Evolutionary conservation across 92 coral and sea anemone genomes (phyloP).

Genomic region (Porites divaricata): DNA sequence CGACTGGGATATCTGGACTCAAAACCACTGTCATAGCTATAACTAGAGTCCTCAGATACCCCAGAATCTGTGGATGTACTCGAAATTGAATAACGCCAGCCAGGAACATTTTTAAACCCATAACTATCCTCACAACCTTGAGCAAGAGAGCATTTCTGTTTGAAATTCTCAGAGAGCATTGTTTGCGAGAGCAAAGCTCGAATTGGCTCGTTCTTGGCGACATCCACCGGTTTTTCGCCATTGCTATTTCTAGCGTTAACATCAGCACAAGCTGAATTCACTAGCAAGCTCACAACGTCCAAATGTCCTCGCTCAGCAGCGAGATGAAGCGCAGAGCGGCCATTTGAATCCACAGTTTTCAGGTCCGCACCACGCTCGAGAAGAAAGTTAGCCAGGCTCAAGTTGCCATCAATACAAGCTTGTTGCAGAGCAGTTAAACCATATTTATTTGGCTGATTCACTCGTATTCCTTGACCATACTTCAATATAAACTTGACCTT

Average conservation of each 20-base stretch:
- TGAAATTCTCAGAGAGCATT: conserved; percentile 82
- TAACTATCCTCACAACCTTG: conserved; percentile 73
- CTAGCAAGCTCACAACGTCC: conserved; percentile 83
- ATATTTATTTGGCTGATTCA: conserved; percentile 81
- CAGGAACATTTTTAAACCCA: conserved; percentile 80
- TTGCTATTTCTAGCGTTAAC: conserved; percentile 79
- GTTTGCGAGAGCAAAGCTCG: conserved; percentile 85
- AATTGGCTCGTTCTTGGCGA: conserved; percentile 80
- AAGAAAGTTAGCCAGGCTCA: conserved; percentile 83
- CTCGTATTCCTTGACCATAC: conserved; percentile 88
- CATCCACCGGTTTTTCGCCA: conserved; percentile 85
- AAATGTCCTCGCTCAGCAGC: conserved; percentile 86
- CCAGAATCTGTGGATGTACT: conserved; percentile 98
- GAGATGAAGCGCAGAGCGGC: conserved; percentile 89
- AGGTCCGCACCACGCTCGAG: conserved; percentile 94
- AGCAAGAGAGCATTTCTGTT: conserved; percentile 62
- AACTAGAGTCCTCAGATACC: conserved; percentile 80
- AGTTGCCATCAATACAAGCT: conserved; percentile 83
- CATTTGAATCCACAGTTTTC: conserved; percentile 75
- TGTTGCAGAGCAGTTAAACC: conserved; percentile 95
- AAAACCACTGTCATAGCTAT: conserved; percentile 36
- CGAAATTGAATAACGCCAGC: conserved; percentile 88
- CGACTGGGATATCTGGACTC: conserved; percentile 38
- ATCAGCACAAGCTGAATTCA: conserved; percentile 93
- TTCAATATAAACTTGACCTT: conserved; percentile 90